phyloP scores from a whole-genome alignment of 2,797 vertebrate genomes.

The Gastrophryne carolinensis region DNA sequence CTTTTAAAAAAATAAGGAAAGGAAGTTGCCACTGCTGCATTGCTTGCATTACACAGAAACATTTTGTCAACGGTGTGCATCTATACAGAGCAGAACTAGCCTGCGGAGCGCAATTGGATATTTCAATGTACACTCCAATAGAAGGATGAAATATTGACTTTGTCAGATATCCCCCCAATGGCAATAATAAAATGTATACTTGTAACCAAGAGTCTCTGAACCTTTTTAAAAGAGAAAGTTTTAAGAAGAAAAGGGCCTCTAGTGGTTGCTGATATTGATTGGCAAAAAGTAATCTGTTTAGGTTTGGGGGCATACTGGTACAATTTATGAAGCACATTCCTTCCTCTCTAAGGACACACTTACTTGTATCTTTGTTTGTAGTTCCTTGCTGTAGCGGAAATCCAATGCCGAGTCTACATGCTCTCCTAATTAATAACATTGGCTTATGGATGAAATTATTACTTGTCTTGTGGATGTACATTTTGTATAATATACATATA shows the following conservation, averaged over 20 bases:
- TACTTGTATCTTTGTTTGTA: conserved; percentile 60
- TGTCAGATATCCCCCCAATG: conserved; percentile 71
- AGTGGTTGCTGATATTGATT: conserved; percentile 85
- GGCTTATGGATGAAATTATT: no score
- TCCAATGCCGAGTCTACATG: conserved; percentile 62
- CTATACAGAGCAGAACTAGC: conserved; percentile 38
- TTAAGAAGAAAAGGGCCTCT: conserved; percentile 71
- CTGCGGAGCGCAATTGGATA: conserved; percentile 49
- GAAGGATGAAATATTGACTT: conserved; percentile 77
- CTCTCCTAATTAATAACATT: no score
- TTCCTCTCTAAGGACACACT: conserved; percentile 72
- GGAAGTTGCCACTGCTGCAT: neutral
- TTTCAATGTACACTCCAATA: conserved; percentile 68
- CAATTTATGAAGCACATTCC: conserved; percentile 67
- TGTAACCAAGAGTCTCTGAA: conserved; percentile 70
- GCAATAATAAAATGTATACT: conserved; percentile 74
- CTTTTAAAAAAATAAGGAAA: no score
- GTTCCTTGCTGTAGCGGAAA: conserved; percentile 59
- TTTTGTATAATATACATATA: conserved; percentile 54
- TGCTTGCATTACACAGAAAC: neutral
- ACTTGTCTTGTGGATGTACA: no score
- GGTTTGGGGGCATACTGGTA: conserved; percentile 82
- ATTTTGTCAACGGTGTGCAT: conserved; percentile 31
- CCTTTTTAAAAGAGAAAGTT: conserved; percentile 50
- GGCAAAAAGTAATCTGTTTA: conserved; percentile 84